Evolutionary conservation across 2,888 invertebrate species (phyloP), one percentile per base, ranked within the genome.

Genomic region (Holacanthella duospinosa): DNA sequence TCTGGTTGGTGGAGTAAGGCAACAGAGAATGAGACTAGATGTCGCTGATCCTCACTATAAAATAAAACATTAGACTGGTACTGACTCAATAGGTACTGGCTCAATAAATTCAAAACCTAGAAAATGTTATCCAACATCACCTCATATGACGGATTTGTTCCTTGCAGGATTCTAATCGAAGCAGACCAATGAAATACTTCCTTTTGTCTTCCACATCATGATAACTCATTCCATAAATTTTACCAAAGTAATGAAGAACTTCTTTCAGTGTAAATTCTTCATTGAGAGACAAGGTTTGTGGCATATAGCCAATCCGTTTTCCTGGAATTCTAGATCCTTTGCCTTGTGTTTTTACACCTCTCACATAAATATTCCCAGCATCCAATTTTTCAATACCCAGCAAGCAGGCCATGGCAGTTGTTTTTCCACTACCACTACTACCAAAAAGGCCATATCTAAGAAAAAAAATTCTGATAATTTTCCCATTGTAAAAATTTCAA

Each of bases 221-320:
- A 9, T n/a, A 48, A 21, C 48, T 48, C 48, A 48, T 48, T 48
- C 48, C 48, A 48, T 48, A 48, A 21, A 48, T 48, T 21, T 48
- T 48, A 4, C 48, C 48, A 48, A 48, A 48, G 48, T 48, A 48
- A 21, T 48, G 12, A 21, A 48, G 48, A 9, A 21, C n/a, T 48
- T 48, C 48, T 21, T 48, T 48, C 21, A 48, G 4, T 4, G 19
- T 48, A 48, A 48, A 48, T n/a, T 48, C 48, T 4, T 4, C 4
- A 48, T 48, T 9, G 48, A 48, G 48, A 4, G 48, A 48, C 6
- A 21, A 4, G 16, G 48, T 48, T 21, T 48, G 48, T n/a, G 48
- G 48, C 48, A 48, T 48, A 21, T 16, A 48, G 19, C 48, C 48
- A n/a, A 48, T 21, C 19, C 48, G 48, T 21, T 48, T 48, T 21